phyloP scores from a whole-genome alignment of 2,888 invertebrate species.

The Caenorhabditis zanzibari region DNA sequence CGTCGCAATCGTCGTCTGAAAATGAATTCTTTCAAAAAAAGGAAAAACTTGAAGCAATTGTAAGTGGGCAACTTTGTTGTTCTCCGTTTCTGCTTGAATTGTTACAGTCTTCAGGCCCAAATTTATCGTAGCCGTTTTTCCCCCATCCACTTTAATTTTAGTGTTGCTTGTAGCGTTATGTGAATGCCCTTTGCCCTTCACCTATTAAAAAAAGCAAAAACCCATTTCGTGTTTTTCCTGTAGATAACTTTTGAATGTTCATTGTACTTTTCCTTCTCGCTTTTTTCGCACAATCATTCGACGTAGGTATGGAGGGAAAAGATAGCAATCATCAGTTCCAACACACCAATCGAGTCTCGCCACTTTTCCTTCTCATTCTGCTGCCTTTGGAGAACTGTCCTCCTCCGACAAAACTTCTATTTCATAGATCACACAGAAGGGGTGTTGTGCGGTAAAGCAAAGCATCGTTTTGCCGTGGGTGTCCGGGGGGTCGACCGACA shows the following conservation, averaged over 20 bases:
- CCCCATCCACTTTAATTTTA: conserved; percentile 34
- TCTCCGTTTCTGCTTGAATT: conserved; percentile 7
- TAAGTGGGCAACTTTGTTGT: conserved; percentile 12
- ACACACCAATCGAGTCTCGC: conserved; percentile 51
- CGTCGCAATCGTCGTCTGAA: conserved; percentile 37
- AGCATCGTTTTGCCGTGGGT: background rate
- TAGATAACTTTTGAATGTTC: conserved; percentile 40
- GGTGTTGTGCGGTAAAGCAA: conserved; percentile 9
- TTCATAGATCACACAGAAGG: conserved; percentile 49
- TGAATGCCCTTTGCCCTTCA: conserved; percentile 15
- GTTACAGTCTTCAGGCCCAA: conserved; percentile 2
- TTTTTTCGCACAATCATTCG: conserved; percentile 20
- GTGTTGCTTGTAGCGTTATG: conserved; percentile 23
- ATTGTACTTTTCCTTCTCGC: conserved; percentile 18
- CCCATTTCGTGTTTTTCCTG: conserved; percentile 13
- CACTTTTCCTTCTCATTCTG: conserved; percentile 23
- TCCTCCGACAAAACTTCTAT: conserved; percentile 20
- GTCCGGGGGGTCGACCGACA: background rate
- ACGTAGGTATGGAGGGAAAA: conserved; percentile 17
- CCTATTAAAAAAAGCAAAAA: conserved; percentile 12
- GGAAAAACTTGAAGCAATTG: background rate
- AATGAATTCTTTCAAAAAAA: background rate
- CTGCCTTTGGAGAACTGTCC: background rate
- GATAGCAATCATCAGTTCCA: conserved; percentile 53
- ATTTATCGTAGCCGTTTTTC: conserved; percentile 12